Base-by-base conservation (phyloP, 1,140 invertebrate genomes). In the Cataglyphis hispanica region DNA sequence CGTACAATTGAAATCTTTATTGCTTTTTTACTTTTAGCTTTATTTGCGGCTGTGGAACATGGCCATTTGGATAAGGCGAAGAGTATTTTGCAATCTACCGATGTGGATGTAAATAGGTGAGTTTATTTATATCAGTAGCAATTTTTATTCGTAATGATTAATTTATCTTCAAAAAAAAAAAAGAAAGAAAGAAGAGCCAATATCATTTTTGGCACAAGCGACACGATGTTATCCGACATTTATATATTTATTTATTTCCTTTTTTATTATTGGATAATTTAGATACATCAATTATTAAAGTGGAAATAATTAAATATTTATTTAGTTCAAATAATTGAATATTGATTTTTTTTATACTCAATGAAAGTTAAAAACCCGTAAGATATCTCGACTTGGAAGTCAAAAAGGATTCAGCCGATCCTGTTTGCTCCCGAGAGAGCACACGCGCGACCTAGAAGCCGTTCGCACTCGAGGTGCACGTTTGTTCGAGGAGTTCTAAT, bases 51-150 rank as follows among this genome's bases (percentile, higher is more conserved):
- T 1, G 98, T 99, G 3, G 98, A 99, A 95, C 97, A 99, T 95
- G 98, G 98, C 31, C 98, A 99, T 93, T 92, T 99, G 90, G 98
- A 99, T 87, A 98, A 98, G 93, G 98, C 97, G 0, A 96, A 97
- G 87, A 98, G 97, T 40, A 98, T 99, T 91, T 95, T 99, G 83
- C 98, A 99, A 91, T 98, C 98, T 16, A 98, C 98, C 0, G 97
- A 98, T 92, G 97, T 98, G 4, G 97, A 99, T 94, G 96, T 99
- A 31, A 99, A 99, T 95, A 98, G 98, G 98, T 99, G 95, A 95
- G 95, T n/a, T 13, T 61, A 63, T 70, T 81, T 27, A 4, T 56
- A 31, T 53, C 13, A 25, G 19, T 16, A 46, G 11, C 10, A 27
- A 10, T 46, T 46, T 16, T 60, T 37, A 60, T 37, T 60, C 13